Base-by-base conservation (phyloP, 2,113 vertebrate species). In the Percina caprodes region DNA sequence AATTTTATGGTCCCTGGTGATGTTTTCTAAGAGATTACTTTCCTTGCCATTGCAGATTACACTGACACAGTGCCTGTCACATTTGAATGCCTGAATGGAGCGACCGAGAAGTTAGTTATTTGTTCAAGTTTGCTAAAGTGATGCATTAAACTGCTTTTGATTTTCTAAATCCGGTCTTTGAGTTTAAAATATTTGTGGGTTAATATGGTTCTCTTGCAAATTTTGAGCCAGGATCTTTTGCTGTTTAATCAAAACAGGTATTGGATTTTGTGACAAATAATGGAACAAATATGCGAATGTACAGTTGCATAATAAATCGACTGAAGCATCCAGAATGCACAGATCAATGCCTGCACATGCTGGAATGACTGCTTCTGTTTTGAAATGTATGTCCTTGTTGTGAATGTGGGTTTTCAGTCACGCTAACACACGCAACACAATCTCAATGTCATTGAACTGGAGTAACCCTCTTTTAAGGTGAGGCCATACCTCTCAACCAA, bases 391-490 rank as follows among this genome's bases (percentile, higher is more conserved):
- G 69, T 74, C 48, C 46, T 80, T 70, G 65, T 75, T 26, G 59
- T 70, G 63, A 82, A 68, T 65, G 51, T 65, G 14, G 62, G 6
- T 54, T 75, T 63, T 74, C 62, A 84, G 83, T 69, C 79, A 76
- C 67, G 4, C 85, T 86, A 70, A 61, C 79, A 65, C 51, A 75
- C 21, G 54, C 59, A 61, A 74, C 45, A 14, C 45, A 85, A 80
- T 59, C 74, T 80, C 82, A 62, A 23, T 88, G 92, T 92, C 92
- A 92, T 2, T 92, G 93, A 95, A 94, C 94, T 89, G 42, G 33
- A 93, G 91, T 95, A 94, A 94, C 93, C 93, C 90, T 86, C 65
- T 84, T 80, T 87, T 85, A 95, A 95, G 92, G 94, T 94, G 88
- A 95, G 92, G 76, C 94, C 92, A 94, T 91, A 81, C 82, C 88